Base-by-base conservation (phyloP, 2,888 invertebrate species). In the Caenorhabditis sinica region DNA sequence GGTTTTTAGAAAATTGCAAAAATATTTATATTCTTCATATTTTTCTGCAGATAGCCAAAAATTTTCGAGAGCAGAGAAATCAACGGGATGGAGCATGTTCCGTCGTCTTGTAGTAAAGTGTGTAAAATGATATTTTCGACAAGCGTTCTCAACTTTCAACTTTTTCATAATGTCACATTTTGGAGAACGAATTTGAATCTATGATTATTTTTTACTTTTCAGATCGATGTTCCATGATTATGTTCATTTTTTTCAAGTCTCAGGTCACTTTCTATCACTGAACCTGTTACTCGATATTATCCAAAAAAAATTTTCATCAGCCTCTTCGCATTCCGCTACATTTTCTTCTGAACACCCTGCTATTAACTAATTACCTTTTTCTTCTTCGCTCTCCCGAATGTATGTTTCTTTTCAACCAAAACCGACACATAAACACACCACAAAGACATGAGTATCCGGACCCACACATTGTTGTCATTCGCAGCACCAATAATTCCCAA, bases 401-500 rank as follows among this genome's bases (percentile, higher is more conserved):
- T 13, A 36, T 69, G 56, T 69, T 69, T 69, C 69, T 56, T 69
- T 56, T 9, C 30, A 69, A 69, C 51, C 49, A 49, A 49, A 49
- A 49, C 58, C 60, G 60, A 23, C 72, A 23, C 60, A 66, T 43
- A 65, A 36, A 74, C 63, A 74, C 53, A 9, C 68, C 36, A 69
- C 53, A 25, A 56, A 56, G 40, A 56, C 40, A 69, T 69, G 56
- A 72, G 60, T 75, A 75, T 75, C 75, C 75, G 75, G 65, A 28
- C 43, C 6, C 33, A 23, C 40, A 43, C 53, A 69, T 60, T 73
- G 73, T 74, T 74, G 65, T 75, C 75, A 75, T 75, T 75, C 75
- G 51, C 75, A 75, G 72, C 30, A 53, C 25, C 61, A 51, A 75
- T 75, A 75, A 75, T 75, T 75, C 75, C 75, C 75, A 66, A 75